Percentiles rank a stretch among this genome's conserved stretches.
Conservation (phyloP, 2,888 invertebrate genomes). For the Flexamia atlantica region DNA sequence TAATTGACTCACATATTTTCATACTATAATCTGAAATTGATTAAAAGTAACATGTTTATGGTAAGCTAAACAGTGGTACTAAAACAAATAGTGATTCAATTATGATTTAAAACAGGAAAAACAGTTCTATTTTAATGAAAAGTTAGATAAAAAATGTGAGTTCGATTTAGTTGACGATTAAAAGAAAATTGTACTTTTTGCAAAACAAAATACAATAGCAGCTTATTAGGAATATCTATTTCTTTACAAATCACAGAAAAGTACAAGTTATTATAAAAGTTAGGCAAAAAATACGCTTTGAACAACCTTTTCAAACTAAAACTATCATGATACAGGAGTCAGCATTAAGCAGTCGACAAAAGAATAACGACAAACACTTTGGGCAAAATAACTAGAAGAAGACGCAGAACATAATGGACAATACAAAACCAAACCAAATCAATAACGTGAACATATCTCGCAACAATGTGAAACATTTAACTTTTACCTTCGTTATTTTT, state of each 20-base stretch:
- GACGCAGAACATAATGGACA: slow-evolving; percentile 27
- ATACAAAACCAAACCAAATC: slow-evolving; percentile 28
- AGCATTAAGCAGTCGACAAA: slow-evolving; percentile 43
- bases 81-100: too few species aligned
- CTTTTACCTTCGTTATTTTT: neutral
- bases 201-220: neutral
- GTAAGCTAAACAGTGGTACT: too few species aligned
- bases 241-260: neutral
- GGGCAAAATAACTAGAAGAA: slow-evolving; percentile 37
- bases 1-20: too few species aligned
- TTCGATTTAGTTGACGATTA: too few species aligned
- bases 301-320: slow-evolving; percentile 14
- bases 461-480: slow-evolving; percentile 20
- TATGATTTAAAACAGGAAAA: too few species aligned
- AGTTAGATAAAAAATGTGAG: too few species aligned
- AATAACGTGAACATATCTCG: slow-evolving; percentile 11
- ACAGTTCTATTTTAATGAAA: too few species aligned
- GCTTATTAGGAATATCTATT: neutral
- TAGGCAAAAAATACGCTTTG: neutral
- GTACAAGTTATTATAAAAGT: neutral
- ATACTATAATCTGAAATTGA: too few species aligned
- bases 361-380: slow-evolving; percentile 29
- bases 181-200: too few species aligned
- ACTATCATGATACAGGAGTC: slow-evolving; percentile 24
- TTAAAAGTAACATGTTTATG: too few species aligned